Evolutionary conservation across 2,888 invertebrate genomes (phyloP), one percentile per base, ranked within the genome.

Genomic region (Mellilla xanthometata): DNA sequence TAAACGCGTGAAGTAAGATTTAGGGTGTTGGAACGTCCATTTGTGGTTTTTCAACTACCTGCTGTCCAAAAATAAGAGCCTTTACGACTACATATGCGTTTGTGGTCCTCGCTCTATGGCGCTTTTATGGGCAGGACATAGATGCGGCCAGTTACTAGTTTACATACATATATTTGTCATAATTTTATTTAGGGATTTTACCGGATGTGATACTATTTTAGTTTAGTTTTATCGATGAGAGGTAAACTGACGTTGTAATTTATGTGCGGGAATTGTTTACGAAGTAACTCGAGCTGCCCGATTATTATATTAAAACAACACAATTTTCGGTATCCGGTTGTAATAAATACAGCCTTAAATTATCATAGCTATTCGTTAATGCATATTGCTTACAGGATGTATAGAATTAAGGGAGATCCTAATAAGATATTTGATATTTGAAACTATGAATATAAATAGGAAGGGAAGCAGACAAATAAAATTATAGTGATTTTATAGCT

Each of bases 141-240:
- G 38, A 64, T 57, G 50, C 44, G 57, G 55, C 49, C 45, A 52
- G 53, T 54, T 50, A 54, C 49, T 57, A 55, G 15, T 34, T 56
- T 53, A 54, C 55, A 54, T 54, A 19, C 15, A 19, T 24, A n/a
- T 24, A 24, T 60, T 63, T 68, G 60, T 67, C 65, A 65, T 68
- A 68, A 72, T 69, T 56, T 43, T 44, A 53, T 51, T 54, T 58
- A 69, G n/a, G n/a, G 64, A 71, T 62, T 56, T 52, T 56, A 62
- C 72, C 66, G 74, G 73, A 72, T 62, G 68, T 62, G 49, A 57
- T 60, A 65, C 72, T 79, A 77, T 79, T 81, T 78, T 62, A 54
- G 76, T 76, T 79, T 80, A 77, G 76, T 75, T 70, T n/a, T n/a
- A n/a, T n/a, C 74, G 76, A 78, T 76, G 62, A 67, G 68, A 70